These are phyloP conservation scores for Nycteola revayana DNA, from an alignment of 2,888 invertebrate species.

Conservation along the genomic window DNA sequence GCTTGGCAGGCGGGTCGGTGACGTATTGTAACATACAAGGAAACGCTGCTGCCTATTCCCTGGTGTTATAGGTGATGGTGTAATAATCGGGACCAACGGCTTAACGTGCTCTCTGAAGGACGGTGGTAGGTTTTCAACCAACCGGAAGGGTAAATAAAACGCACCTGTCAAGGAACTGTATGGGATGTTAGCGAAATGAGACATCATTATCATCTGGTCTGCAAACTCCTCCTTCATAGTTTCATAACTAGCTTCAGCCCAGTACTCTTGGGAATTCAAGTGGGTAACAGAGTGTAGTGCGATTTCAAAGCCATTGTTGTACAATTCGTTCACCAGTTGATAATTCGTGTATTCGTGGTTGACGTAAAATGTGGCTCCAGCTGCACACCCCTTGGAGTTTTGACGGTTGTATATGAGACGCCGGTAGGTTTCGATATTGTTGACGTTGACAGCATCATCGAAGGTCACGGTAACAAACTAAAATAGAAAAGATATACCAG, in stretches of 20 bases:
- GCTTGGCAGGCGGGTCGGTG: no score
- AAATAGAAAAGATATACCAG: conserved; percentile 27
- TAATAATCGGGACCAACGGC: no score
- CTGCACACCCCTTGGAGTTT: conserved; percentile 85
- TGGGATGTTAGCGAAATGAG: conserved; percentile 80
- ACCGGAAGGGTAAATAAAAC: no score
- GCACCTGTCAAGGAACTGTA: conserved; percentile 54
- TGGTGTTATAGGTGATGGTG: no score
- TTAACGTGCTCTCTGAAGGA: no score
- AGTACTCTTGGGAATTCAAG: conserved; percentile 76
- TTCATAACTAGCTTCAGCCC: conserved; percentile 79
- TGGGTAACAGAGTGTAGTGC: conserved; percentile 87
- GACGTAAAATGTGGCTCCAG: conserved; percentile 86
- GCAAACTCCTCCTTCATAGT: conserved; percentile 80
- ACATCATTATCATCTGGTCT: conserved; percentile 78
- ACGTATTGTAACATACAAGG: no score
- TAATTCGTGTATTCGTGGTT: conserved; percentile 89
- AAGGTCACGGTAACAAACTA: conserved; percentile 86
- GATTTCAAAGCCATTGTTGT: conserved; percentile 83
- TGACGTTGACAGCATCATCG: conserved; percentile 83
- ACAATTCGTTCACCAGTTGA: conserved; percentile 81
- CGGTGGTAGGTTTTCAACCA: no score
- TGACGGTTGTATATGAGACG: conserved; percentile 68
- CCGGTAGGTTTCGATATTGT: conserved; percentile 80
- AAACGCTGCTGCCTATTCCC: no score